A percentile compares a stretch with the other conserved stretches of the same genome.
These are phyloP conservation scores for Haemorhous mexicanus DNA, from an alignment of 2,113 vertebrate genomes.

Conservation along the genomic window DNA sequence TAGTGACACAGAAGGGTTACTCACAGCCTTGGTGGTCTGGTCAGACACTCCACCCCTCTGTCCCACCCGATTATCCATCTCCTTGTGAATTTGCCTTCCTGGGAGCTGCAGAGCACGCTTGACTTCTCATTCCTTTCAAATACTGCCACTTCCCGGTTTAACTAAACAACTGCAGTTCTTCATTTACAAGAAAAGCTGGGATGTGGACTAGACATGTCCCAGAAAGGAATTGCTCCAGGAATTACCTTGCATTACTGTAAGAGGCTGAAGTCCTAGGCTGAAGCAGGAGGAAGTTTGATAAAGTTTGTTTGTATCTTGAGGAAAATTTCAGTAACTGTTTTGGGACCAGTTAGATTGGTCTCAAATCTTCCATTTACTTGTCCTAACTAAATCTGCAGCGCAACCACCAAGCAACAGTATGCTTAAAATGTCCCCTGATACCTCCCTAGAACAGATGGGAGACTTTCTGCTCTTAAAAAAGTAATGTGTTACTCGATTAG, in stretches of 20 bases:
- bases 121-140: background rate
- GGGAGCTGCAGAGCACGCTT: background rate
- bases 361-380: background rate
- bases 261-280: background rate
- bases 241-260: background rate
- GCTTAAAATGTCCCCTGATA: background rate
- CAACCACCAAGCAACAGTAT: background rate
- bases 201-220: background rate
- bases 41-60: no score
- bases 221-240: background rate
- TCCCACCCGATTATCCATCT: fast-evolving
- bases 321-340: background rate
- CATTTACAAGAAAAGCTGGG: background rate
- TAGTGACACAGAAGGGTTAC: background rate
- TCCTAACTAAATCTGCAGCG: background rate
- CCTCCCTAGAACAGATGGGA: background rate
- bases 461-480: background rate
- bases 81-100: background rate
- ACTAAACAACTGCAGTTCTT: background rate
- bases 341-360: background rate
- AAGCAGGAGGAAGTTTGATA: background rate
- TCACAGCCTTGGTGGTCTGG: fast-evolving
- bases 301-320: background rate
- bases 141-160: background rate
- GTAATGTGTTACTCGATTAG: background rate